These are phyloP conservation scores for Ennomos fuscantarius DNA, from an alignment of 2,888 invertebrate genomes.

Conservation along the genomic window DNA sequence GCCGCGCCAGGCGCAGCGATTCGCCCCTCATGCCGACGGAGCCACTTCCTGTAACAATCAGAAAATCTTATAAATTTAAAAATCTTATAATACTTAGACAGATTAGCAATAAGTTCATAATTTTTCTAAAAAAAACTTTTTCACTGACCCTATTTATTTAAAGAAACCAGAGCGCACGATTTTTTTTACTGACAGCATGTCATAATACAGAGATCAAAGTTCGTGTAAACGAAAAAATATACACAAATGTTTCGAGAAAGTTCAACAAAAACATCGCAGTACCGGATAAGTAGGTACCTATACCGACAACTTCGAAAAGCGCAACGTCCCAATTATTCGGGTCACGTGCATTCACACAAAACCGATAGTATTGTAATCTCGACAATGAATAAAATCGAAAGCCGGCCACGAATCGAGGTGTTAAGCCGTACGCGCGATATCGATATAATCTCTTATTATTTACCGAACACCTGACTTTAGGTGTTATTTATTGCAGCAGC, in stretches of 20 bases:
- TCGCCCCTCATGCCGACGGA: slow-evolving; percentile 70
- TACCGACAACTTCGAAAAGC: slow-evolving; percentile 24
- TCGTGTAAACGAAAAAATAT: slow-evolving; percentile 42
- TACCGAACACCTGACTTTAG: slow-evolving; percentile 36
- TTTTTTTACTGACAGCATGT: slow-evolving; percentile 38
- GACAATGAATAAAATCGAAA: slow-evolving; percentile 62
- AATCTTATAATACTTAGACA: background rate
- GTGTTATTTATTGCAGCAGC: slow-evolving; percentile 46
- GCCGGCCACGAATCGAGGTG: slow-evolving; percentile 45
- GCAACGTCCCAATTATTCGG: slow-evolving; percentile 37
- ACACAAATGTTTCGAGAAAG: slow-evolving; percentile 48
- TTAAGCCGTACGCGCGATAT: slow-evolving; percentile 31
- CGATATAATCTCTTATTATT: slow-evolving; percentile 35
- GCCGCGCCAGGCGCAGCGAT: slow-evolving; percentile 75
- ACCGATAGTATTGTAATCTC: slow-evolving; percentile 34
- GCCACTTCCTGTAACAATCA: slow-evolving; percentile 59
- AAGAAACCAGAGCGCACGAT: slow-evolving; percentile 29
- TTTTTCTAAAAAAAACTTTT: background rate
- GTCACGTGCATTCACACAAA: slow-evolving; percentile 33
- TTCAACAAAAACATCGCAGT: slow-evolving; percentile 43
- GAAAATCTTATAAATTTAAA: slow-evolving; percentile 15
- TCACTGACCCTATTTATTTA: background rate
- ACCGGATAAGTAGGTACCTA: slow-evolving; percentile 13
- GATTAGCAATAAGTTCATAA: background rate
- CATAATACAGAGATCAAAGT: slow-evolving; percentile 34